Evolutionary conservation across 2,797 vertebrate species (phyloP), one percentile per base, ranked within the genome.

Genomic region (Catostomus latipinnis): DNA sequence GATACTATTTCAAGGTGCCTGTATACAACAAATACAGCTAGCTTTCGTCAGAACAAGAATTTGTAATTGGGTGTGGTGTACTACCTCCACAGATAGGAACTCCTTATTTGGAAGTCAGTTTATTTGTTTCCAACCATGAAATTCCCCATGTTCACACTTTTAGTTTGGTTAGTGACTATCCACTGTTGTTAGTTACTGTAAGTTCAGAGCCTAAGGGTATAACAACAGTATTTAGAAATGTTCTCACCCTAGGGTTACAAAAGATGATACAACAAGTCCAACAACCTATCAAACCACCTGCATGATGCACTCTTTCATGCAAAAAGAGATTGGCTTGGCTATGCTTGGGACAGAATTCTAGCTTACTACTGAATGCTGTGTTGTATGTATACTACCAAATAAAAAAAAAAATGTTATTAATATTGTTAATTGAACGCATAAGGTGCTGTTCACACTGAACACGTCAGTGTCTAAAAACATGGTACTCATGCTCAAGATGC

Each of bases 1-100:
- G 2, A 60, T 52, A 58, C 63, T 50, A 43, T 76, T 68, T 76
- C 1, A 76, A 76, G 63, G 53, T 66, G 53, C 6, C 13, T 49
- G 8, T 63, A 9, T 57, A 8, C 12, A 22, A 50, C 54, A 76
- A 69, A 57, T 58, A 48, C 57, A 76, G 12, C 12, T 68, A 74
- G 46, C 8, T 46, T 71, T 81, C 67, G 66, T 52, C 71, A 74
- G 73, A 49, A 77, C 74, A 67, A 14, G 12, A 68, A 57, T 83
- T 80, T 83, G 45, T 22, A 58, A 66, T 75, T 69, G 73, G 82
- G 74, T 73, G 74, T 81, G 75, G 56, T 74, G 14, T 57, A 80
- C 69, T 66, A 65, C 65, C 71, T 67, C 52, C 18, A 70, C 11
- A 62, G 58, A 57, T 46, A 68, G 69, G 18, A 74, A 66, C 66